Base-by-base conservation (phyloP, 2,888 invertebrate species). In the Drosophila macrospina region DNA sequence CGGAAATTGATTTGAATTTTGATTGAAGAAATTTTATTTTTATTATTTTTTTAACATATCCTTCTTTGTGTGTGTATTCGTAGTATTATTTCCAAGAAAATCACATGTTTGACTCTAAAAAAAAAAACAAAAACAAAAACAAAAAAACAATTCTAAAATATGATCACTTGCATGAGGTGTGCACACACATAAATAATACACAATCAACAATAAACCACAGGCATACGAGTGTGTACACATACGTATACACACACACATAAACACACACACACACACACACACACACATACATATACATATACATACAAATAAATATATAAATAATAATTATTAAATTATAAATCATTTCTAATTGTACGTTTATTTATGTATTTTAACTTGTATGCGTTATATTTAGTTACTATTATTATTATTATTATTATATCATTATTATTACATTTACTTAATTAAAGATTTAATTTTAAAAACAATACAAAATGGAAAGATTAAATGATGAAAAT, bases 361-460 rank as follows among this genome's bases (percentile, higher is more conserved):
- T 85, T 81, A 80, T 84, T 87, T 88, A 77, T 75, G 66, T 78
- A 80, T 77, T 69, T 74, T 81, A 82, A 86, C 88, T 87, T 80
- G 79, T 85, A 85, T 85, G 88, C 84, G 88, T 85, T 85, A 85
- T 74, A 83, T 88, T 89, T 84, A 83, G 86, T 84, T 86, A 82
- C 89, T 89, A 89, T 80, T 85, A 88, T 78, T 78, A 86, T 80
- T 75, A 76, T 78, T 71, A 76, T 74, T 79, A 75, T 85, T 68
- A 68, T 74, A 50, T 60, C 20, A 28, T 44, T 80, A 85, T 83
- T 87, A 89, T 90, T 88, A 89, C 76, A 79, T 74, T 86, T 85
- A 84, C 88, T 84, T 89, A 89, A 88, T 85, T 89, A 87, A 87
- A 70, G 88, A 85, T 73, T 86, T 88, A 89, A 70, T 77, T 67